These are phyloP conservation scores for Forbesichthys agassizii DNA, from an alignment of 2,113 vertebrate genomes.

Conservation along the genomic window DNA sequence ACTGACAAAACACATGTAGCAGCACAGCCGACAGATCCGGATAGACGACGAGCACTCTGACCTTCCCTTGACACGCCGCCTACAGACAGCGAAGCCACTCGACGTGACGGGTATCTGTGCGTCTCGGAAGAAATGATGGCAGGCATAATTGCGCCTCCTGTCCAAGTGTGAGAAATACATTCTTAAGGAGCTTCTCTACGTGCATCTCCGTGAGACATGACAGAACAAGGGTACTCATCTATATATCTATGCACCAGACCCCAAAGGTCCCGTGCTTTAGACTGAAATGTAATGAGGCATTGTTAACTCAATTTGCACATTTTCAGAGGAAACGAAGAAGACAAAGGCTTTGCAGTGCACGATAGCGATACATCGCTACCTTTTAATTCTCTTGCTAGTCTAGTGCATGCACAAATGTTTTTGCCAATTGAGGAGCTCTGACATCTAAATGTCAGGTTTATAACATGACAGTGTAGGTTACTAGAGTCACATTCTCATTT, in stretches of 20 bases:
- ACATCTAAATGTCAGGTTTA: slow-evolving; percentile 43
- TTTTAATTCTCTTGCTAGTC: slow-evolving; percentile 48
- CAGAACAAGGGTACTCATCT: slow-evolving; percentile 73
- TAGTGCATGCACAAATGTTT: slow-evolving; percentile 31
- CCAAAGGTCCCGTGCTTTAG: slow-evolving; percentile 71
- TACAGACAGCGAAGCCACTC: slow-evolving; percentile 73
- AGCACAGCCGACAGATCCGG: slow-evolving; percentile 72
- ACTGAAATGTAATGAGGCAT: slow-evolving; percentile 73
- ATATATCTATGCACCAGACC: slow-evolving; percentile 67
- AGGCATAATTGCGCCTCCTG: slow-evolving; percentile 77
- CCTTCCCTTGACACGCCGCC: slow-evolving; percentile 78
- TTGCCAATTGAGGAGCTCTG: slow-evolving; percentile 16
- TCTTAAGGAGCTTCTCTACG: slow-evolving; percentile 79
- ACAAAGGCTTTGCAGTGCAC: slow-evolving; percentile 34
- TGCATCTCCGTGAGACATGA: slow-evolving; percentile 65
- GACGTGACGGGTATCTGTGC: slow-evolving; percentile 71
- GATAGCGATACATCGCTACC: slow-evolving; percentile 23
- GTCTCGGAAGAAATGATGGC: slow-evolving; percentile 69
- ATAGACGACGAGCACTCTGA: slow-evolving; percentile 78
- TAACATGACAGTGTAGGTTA: slow-evolving; percentile 5
- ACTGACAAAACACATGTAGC: slow-evolving; percentile 70
- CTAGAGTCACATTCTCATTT: background rate
- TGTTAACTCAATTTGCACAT: slow-evolving; percentile 75
- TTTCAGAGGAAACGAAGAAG: slow-evolving; percentile 61
- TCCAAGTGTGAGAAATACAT: slow-evolving; percentile 76